Evolutionary conservation across 2,113 vertebrate genomes (phyloP).

Genomic region (Arizona elegans): DNA sequence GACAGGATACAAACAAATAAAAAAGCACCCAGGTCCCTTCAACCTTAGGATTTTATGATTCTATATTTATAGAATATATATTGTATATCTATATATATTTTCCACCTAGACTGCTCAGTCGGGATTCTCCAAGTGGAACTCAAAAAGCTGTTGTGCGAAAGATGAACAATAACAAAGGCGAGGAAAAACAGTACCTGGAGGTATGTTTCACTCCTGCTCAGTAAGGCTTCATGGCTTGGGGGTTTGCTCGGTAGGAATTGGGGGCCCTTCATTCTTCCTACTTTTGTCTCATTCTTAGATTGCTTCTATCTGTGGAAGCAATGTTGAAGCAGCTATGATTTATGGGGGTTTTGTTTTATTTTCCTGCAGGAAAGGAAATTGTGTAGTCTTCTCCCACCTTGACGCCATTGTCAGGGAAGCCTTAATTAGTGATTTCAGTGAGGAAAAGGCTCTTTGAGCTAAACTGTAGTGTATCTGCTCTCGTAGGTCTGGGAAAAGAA

Average conservation of each 20-base stretch:
- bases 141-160: slow-evolving; percentile 91
- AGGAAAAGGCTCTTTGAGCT: background rate
- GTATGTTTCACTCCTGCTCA: slow-evolving; percentile 55
- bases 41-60: background rate
- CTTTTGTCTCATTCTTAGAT: background rate
- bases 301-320: background rate
- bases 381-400: background rate
- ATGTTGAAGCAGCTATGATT: background rate
- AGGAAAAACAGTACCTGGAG: slow-evolving; percentile 93
- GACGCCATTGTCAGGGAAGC: background rate
- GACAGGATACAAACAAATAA: background rate
- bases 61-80: background rate
- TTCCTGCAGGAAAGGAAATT: background rate
- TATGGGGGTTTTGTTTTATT: background rate
- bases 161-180: slow-evolving; percentile 71
- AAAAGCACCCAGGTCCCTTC: background rate
- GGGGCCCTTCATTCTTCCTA: background rate
- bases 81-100: background rate
- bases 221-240: background rate
- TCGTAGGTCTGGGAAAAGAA: slow-evolving; percentile 91
- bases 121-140: slow-evolving; percentile 85
- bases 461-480: background rate
- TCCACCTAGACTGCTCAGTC: slow-evolving; percentile 79
- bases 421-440: background rate
- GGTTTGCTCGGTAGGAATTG: background rate